Conservation (phyloP, 1,140 invertebrate genomes). For the Linepithema humile region DNA sequence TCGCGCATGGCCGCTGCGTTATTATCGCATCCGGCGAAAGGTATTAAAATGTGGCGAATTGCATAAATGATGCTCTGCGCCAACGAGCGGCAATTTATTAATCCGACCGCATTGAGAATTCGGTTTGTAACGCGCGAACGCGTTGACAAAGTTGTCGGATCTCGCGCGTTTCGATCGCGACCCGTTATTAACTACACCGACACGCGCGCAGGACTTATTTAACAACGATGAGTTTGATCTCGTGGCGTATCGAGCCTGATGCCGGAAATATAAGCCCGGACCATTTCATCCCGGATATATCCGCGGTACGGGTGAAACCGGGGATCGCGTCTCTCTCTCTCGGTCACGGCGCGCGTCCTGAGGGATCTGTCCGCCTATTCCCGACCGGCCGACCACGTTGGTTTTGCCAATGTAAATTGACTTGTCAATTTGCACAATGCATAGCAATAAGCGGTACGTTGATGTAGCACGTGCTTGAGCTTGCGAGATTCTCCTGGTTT, state of each 20-base stretch:
- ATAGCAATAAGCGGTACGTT: constrained; percentile 45
- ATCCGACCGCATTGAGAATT: constrained; percentile 32
- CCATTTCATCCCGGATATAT: constrained; percentile 51
- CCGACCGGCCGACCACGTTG: constrained; percentile 20
- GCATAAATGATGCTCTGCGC: not conserved
- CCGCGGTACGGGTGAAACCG: constrained; percentile 7
- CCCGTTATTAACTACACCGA: too few relatives aligned
- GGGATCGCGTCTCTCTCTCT: constrained; percentile 26
- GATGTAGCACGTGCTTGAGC: constrained; percentile 45
- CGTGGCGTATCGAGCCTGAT: constrained; percentile 36
- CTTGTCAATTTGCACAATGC: constrained; percentile 57
- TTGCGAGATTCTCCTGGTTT: constrained; percentile 23
- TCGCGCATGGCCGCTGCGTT: not conserved
- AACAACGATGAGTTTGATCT: constrained; percentile 46
- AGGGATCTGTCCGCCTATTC: constrained; percentile 43
- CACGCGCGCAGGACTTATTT: constrained; percentile 33
- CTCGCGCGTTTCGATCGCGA: not conserved
- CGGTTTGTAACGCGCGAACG: not conserved
- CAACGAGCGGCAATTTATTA: constrained; percentile 3
- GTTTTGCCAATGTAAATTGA: constrained; percentile 65
- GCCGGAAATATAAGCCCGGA: constrained; percentile 51
- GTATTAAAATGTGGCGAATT: not conserved
- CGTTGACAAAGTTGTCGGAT: not conserved
- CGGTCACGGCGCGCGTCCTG: constrained; percentile 33
- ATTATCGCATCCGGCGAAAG: not conserved